phyloP scores from a whole-genome alignment of 2,113 vertebrate species.

The Oriolus oriolus region DNA sequence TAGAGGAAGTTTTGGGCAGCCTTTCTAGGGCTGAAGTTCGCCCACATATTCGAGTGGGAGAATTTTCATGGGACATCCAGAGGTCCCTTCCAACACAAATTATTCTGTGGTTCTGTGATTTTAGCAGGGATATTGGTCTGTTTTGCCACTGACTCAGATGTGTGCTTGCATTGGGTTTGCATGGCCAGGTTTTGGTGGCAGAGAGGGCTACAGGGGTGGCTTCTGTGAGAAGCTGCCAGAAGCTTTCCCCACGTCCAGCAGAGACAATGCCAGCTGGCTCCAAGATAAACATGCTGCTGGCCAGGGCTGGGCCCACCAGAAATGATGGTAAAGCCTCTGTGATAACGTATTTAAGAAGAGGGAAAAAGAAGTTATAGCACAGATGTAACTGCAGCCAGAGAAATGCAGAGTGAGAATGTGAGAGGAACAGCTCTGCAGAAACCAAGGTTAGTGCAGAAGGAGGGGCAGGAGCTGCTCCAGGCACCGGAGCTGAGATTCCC shows the following conservation, averaged over 20 bases:
- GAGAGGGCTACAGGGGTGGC: background rate
- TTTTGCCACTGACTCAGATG: background rate
- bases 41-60: background rate
- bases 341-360: background rate
- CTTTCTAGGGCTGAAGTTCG: background rate
- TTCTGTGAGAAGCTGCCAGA: background rate
- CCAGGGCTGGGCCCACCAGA: background rate
- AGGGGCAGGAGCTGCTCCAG: background rate
- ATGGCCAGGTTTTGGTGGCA: background rate
- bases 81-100: background rate
- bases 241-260: background rate
- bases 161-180: background rate
- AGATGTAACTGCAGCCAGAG: background rate
- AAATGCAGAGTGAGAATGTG: fast-evolving
- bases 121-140: background rate
- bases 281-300: background rate
- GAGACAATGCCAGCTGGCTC: background rate
- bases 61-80: background rate
- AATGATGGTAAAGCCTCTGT: background rate
- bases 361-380: no score
- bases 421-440: background rate
- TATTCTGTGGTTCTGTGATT: background rate
- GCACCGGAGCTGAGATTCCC: background rate
- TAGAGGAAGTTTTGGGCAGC: background rate
- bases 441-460: background rate